These are phyloP conservation scores for Corynorhinus townsendii DNA, from an alignment of 2,113 vertebrate species.

Conservation along the genomic window DNA sequence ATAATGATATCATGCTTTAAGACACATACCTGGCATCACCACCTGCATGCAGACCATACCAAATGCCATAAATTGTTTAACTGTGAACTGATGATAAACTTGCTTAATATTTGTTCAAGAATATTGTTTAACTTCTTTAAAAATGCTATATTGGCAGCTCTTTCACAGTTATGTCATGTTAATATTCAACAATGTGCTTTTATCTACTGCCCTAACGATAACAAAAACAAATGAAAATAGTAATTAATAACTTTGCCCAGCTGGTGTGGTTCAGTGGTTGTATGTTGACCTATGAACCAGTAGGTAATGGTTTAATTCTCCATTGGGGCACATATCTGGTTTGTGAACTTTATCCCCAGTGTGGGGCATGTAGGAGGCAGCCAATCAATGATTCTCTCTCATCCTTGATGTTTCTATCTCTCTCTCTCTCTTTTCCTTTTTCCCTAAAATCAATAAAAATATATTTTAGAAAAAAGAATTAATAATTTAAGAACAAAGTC, in stretches of 20 bases:
- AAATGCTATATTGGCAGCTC: not conserved
- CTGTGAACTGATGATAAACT: not conserved
- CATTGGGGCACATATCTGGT: not conserved
- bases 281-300: not conserved
- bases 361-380: too few species aligned
- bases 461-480: not conserved
- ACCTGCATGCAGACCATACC: not conserved
- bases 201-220: not conserved
- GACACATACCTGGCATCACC: not conserved
- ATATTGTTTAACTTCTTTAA: not conserved
- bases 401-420: not conserved
- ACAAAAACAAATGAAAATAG: not conserved
- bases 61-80: slow-evolving; percentile 15
- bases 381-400: not conserved
- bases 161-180: not conserved
- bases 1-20: not conserved
- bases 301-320: not conserved
- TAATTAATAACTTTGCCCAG: not conserved
- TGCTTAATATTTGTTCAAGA: not conserved
- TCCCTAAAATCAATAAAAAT: not conserved
- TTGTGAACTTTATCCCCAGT: not conserved
- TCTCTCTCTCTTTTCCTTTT: not conserved
- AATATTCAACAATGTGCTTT: not conserved
- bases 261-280: not conserved
- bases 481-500: not conserved